These are phyloP conservation scores for Pionites leucogaster DNA, from an alignment of 2,113 vertebrate genomes.

Conservation along the genomic window DNA sequence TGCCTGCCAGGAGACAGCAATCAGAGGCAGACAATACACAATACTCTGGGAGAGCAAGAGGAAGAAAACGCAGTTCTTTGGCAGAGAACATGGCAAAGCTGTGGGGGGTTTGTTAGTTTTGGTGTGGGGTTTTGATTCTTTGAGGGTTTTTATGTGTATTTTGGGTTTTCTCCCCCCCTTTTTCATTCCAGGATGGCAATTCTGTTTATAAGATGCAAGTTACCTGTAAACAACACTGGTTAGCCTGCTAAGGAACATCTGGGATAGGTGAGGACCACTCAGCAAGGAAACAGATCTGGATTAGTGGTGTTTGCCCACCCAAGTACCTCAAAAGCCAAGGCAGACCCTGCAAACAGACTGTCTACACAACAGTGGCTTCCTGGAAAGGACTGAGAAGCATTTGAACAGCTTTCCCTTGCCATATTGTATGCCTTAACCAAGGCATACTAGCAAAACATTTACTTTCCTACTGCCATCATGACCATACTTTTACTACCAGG, in stretches of 20 bases:
- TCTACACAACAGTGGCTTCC: neutral
- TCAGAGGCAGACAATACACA: neutral
- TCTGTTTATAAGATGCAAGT: neutral
- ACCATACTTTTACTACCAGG: neutral
- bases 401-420: neutral
- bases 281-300: neutral
- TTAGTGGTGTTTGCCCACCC: accelerated
- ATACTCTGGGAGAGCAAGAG: neutral
- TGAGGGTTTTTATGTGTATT: neutral
- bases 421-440: accelerated
- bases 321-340: neutral
- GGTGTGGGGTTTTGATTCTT: neutral
- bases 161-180: neutral
- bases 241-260: neutral
- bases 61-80: neutral
- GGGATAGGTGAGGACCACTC: accelerated
- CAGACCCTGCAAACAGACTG: neutral
- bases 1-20: neutral
- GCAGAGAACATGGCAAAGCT: neutral
- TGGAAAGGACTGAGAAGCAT: neutral
- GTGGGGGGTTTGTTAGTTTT: neutral
- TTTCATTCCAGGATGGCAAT: neutral
- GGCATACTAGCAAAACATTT: neutral
- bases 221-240: neutral
- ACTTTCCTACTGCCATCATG: neutral